phyloP scores from a whole-genome alignment of 2,113 vertebrate genomes.

The Anthoscopus minutus region DNA sequence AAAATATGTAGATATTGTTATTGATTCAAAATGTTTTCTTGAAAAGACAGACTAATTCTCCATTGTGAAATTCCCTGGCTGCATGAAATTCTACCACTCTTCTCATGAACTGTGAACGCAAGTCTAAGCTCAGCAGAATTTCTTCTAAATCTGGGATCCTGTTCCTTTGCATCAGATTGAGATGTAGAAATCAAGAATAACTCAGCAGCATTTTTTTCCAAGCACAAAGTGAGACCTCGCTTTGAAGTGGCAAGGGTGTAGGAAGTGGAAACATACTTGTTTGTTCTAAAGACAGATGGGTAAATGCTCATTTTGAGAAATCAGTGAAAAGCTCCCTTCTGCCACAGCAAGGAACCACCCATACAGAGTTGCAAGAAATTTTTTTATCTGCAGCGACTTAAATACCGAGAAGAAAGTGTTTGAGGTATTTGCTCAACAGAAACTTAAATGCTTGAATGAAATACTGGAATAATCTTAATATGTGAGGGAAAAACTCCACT shows the following conservation, averaged over 20 bases:
- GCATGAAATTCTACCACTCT: not conserved
- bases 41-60: not conserved
- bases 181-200: not conserved
- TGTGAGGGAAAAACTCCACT: fast-evolving
- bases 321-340: not conserved
- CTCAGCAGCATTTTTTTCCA: not conserved
- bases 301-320: not conserved
- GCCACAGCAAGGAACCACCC: not conserved
- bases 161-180: not conserved
- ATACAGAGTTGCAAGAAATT: not conserved
- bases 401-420: not conserved
- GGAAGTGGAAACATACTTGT: not conserved
- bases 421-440: not conserved
- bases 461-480: not conserved
- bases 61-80: not conserved
- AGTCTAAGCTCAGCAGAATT: not conserved
- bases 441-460: not conserved
- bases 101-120: not conserved
- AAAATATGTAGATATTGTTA: not conserved
- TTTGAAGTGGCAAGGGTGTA: not conserved
- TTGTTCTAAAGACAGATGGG: not conserved
- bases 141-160: not conserved
- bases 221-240: not conserved
- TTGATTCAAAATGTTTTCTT: not conserved
- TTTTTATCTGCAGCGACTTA: not conserved